Conservation (phyloP, 1,140 invertebrate genomes). For the Drosophila eugracilis region DNA sequence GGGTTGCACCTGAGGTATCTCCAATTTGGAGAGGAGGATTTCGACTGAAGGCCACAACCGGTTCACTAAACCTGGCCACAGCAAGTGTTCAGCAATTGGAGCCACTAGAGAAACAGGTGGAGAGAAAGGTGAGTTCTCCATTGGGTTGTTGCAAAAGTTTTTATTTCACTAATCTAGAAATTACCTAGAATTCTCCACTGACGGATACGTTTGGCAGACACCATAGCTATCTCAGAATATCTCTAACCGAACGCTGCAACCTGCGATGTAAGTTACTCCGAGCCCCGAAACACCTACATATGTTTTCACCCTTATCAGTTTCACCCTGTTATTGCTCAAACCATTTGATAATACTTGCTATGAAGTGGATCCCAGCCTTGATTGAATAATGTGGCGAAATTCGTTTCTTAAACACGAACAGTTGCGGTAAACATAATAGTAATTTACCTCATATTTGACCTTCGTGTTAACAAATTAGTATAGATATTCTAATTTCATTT, state of each 20-base stretch:
- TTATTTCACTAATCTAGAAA: conserved; percentile 9
- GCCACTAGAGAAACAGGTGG: conserved; percentile 42
- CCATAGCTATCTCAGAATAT: conserved; percentile 97
- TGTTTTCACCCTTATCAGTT: conserved; percentile 35
- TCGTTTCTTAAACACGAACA: conserved; percentile 23
- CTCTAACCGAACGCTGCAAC: conserved; percentile 98
- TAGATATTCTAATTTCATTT: conserved; percentile 29
- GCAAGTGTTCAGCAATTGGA: conserved; percentile 40
- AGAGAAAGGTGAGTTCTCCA: conserved; percentile 31
- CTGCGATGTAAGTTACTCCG: conserved; percentile 92
- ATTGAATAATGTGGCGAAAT: conserved; percentile 68
- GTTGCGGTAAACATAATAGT: conserved; percentile 6
- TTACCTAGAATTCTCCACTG: conserved; percentile 52
- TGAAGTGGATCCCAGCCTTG: conserved; percentile 36
- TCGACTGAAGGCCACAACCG: conserved; percentile 64
- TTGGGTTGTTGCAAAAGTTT: not conserved
- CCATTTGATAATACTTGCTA: conserved; percentile 7
- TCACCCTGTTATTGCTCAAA: conserved; percentile 3
- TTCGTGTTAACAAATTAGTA: conserved; percentile 9
- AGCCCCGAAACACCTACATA: not conserved
- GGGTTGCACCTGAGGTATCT: not conserved
- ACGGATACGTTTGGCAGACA: conserved; percentile 94
- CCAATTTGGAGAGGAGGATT: conserved; percentile 1
- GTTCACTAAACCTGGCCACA: conserved; percentile 65
- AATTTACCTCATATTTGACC: not conserved